Conservation (phyloP, 2,888 invertebrate genomes). For the Diabrotica balteata region DNA sequence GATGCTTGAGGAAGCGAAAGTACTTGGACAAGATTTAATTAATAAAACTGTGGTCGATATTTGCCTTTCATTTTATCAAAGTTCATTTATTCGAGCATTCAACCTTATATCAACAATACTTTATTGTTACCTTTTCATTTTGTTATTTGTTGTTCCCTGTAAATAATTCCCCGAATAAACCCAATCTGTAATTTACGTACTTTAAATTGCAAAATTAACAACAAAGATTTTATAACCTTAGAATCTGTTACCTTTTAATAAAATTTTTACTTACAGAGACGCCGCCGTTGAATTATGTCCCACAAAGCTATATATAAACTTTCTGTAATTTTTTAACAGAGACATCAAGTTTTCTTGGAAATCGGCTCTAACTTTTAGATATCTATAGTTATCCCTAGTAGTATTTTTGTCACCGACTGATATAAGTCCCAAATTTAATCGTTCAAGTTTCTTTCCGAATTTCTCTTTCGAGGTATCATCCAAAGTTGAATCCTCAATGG, state of each 20-base stretch:
- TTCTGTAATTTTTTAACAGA: slow-evolving; percentile 27
- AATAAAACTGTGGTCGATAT: too few species aligned
- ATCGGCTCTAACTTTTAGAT: slow-evolving; percentile 9
- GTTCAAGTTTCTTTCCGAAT: slow-evolving; percentile 21
- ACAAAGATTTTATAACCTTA: neutral
- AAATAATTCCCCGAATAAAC: too few species aligned
- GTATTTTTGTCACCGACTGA: slow-evolving; percentile 20
- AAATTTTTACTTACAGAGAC: slow-evolving; percentile 26
- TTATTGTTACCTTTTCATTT: too few species aligned
- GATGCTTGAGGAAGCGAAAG: too few species aligned
- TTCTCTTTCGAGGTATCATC: slow-evolving; percentile 14
- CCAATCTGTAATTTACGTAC: too few species aligned
- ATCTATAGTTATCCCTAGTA: slow-evolving; percentile 19
- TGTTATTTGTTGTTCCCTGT: too few species aligned
- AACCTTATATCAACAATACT: too few species aligned
- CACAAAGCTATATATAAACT: slow-evolving; percentile 22
- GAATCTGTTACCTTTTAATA: too few species aligned
- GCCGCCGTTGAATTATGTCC: slow-evolving; percentile 18
- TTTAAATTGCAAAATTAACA: neutral
- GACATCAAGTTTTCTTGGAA: slow-evolving; percentile 24
- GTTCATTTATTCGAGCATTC: too few species aligned
- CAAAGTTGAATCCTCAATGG: slow-evolving; percentile 21
- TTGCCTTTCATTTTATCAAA: too few species aligned
- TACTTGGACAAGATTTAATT: too few species aligned
- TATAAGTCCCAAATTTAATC: slow-evolving; percentile 27